Conservation (phyloP, 37 sponge, comb jelly and placozoan genomes). For the Tethya wilhelma region DNA sequence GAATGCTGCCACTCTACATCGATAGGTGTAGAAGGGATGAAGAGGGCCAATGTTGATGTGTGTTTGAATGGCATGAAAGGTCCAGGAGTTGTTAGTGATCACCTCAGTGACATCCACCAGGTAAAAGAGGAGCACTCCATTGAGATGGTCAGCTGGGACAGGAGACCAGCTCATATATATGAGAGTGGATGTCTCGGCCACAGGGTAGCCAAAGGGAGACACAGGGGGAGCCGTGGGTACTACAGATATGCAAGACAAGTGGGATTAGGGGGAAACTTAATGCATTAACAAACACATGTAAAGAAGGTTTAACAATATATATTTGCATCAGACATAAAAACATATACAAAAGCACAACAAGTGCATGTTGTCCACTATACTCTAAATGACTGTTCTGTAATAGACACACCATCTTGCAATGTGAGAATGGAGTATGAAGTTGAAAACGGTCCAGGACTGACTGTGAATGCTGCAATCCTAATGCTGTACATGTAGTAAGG, state of each 20-base stretch:
- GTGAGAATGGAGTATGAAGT: not conserved
- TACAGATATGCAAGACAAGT: not conserved
- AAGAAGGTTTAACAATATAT: not conserved
- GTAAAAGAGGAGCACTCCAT: conserved; percentile 33
- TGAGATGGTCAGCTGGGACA: conserved; percentile 16
- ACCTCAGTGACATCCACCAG: conserved; percentile 1
- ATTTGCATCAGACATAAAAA: not conserved
- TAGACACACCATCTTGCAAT: not conserved
- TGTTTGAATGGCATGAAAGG: not conserved
- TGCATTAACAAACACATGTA: not conserved
- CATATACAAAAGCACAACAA: too few species aligned
- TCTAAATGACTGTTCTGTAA: too few species aligned
- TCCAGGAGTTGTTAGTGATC: not conserved
- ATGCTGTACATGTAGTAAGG: not conserved
- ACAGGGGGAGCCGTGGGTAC: not conserved
- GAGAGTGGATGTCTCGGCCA: not conserved
- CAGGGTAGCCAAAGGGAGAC: not conserved
- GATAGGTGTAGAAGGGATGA: conserved; percentile 51
- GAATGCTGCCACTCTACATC: conserved; percentile 36
- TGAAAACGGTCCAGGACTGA: conserved; percentile 1
- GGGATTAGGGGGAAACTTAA: not conserved
- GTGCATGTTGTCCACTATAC: too few species aligned
- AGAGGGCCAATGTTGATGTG: conserved; percentile 11
- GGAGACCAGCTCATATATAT: conserved; percentile 24
- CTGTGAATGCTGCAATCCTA: not conserved